Evolutionary conservation across 2,888 invertebrate genomes (phyloP), one percentile per base, ranked within the genome.

Genomic region (Drosophila mettleri): DNA sequence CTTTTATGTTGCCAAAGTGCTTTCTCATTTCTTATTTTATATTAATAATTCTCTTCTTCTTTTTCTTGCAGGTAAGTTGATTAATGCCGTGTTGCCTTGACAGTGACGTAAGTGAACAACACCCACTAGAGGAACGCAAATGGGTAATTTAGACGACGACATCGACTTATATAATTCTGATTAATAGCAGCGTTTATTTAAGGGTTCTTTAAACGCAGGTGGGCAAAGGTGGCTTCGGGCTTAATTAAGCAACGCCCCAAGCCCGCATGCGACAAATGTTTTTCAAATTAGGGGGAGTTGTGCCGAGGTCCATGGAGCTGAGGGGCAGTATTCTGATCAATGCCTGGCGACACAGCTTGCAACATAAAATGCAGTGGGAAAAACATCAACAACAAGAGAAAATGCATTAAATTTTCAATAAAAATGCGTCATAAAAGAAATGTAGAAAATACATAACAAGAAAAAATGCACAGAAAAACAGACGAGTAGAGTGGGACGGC

Each of bases 341-440:
- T 70, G 52, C 60, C 75, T 41, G 70, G 70, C 41, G 69, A 69
- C 69, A 63, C 39, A 61, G 59, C 52, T 59, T 53, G 63, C 27
- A 31, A 43, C 62, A 59, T 76, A 72, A 77, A 74, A 68, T 45
- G 55, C 73, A 64, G 59, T 41, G n/a, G 18, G 29, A 22, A 36
- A 16, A 27, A 34, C 41, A 62, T 60, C 38, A 64, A 63, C n/a
- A 57, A 51, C 63, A 63, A 67, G 53, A 67, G 53, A 60, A 63
- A 81, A 84, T 81, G 79, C 83, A 83, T 87, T 85, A 83, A 82
- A 70, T 77, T 72, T 66, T 84, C 78, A 77, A 87, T 87, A 87
- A 83, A 87, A 83, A 81, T 69, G 74, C 71, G 66, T 69, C 82
- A 83, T 87, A 85, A 83, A 85, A 85, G 69, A 67, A 69, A 81